phyloP scores from a whole-genome alignment of 2,888 invertebrate species.

The Cerastis leucographa region DNA sequence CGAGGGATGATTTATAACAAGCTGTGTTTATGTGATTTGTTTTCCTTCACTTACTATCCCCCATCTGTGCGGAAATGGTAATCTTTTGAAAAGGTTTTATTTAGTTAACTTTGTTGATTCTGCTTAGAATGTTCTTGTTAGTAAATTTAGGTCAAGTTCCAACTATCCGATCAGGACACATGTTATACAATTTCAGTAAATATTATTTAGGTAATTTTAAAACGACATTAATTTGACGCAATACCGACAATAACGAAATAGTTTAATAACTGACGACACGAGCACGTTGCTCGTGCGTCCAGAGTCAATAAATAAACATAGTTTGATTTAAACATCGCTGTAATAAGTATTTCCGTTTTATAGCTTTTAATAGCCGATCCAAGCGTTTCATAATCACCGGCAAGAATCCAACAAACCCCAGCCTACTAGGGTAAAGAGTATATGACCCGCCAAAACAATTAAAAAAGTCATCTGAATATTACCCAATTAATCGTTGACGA shows the following conservation, averaged over 20 bases:
- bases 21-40: conserved; percentile 24
- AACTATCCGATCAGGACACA: background rate
- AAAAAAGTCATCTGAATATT: conserved; percentile 54
- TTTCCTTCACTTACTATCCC: conserved; percentile 5
- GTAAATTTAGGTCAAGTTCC: background rate
- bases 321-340: background rate
- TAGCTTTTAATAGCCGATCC: background rate
- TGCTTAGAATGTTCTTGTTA: background rate
- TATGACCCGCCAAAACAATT: conserved; percentile 26
- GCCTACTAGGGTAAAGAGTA: background rate
- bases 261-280: background rate
- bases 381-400: background rate
- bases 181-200: background rate
- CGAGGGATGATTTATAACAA: conserved; percentile 51
- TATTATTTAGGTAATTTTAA: background rate
- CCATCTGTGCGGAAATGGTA: background rate
- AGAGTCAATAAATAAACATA: background rate
- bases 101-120: background rate
- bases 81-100: background rate
- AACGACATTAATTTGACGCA: background rate
- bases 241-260: background rate
- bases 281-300: background rate
- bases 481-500: conserved; percentile 66
- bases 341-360: background rate
- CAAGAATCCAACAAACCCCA: background rate